Evolutionary conservation across 2,888 invertebrate species (phyloP), one percentile per base, ranked within the genome.

Genomic region (Hirtodrosophila trivittata): DNA sequence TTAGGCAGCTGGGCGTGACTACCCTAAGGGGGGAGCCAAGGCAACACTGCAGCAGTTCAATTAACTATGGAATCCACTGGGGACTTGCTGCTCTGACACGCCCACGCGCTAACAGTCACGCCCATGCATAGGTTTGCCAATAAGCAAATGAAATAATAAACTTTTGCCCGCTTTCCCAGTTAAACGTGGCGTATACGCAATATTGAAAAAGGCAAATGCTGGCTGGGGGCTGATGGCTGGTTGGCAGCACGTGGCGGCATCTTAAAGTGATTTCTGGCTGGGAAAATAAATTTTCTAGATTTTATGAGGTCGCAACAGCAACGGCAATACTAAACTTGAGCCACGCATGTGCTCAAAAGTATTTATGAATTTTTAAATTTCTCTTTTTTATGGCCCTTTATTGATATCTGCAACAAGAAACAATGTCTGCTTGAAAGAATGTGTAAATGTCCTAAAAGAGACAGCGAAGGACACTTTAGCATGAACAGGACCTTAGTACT

Each of bases 291-390:
- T 63, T 57, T 63, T n/a, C 37, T 14, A 51, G 10, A 56, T 50
- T 69, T 69, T 68, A 63, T 57, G 49, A 50, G 63, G 14, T 52
- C 60, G 5, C 46, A 55, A 39, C 12, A 39, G 28, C 8, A 39
- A 32, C 10, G 13, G 39, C 28, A 41, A 41, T 26, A 41, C 4
- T 6, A 30, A 56, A 35, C 42, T 42, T 33, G 38, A 51, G 35
- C 37, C 73, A 64, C 45, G 69, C 69, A 62, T 78, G 81, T 73
- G 62, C 57, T 69, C 18, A 55, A 73, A 80, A 66, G 52, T 54
- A 66, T 73, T 73, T 64, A 66, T 76, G 74, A 66, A 77, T 75
- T 69, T 66, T 56, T 60, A 52, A 45, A 62, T 33, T 30, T 30
- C 37, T 8, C 16, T 39, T 42, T 50, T 49, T 42, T 52, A 50